phyloP scores from a whole-genome alignment of 1,140 invertebrate genomes.

The Drosophila insularis region DNA sequence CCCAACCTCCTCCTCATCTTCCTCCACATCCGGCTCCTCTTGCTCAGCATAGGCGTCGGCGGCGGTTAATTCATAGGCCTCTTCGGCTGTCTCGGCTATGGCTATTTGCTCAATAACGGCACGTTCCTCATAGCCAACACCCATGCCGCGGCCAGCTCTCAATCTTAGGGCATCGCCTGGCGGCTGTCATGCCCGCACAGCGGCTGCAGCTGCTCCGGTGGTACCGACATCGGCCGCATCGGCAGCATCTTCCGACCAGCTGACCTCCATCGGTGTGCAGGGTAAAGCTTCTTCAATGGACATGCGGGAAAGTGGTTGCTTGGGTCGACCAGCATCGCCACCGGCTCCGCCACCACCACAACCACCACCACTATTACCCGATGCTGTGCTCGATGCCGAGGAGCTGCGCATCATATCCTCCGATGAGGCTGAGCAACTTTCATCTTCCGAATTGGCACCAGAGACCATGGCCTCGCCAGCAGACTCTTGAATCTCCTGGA shows the following conservation, averaged over 20 bases:
- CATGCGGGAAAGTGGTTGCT: conserved; percentile 65
- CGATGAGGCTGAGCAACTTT: conserved; percentile 83
- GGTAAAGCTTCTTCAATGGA: conserved; percentile 76
- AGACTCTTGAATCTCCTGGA: conserved; percentile 85
- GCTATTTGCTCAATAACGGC: conserved; percentile 60
- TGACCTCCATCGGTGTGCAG: conserved; percentile 83
- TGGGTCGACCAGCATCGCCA: conserved; percentile 15
- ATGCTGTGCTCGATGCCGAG: conserved; percentile 62
- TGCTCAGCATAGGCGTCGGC: conserved; percentile 43
- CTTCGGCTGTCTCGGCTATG: conserved; percentile 66
- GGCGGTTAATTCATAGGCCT: conserved; percentile 61
- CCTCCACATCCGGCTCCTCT: conserved; percentile 52
- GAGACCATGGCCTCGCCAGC: conserved; percentile 86
- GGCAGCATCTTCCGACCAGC: conserved; percentile 82
- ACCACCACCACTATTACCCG: conserved; percentile 25
- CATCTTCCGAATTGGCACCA: conserved; percentile 84
- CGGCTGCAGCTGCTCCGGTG: conserved; percentile 12
- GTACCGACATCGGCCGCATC: conserved; percentile 43
- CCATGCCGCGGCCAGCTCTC: conserved; percentile 5
- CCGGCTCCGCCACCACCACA: no score
- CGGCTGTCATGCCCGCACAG: conserved; percentile 63
- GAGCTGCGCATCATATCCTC: conserved; percentile 75
- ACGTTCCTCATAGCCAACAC: conserved; percentile 54
- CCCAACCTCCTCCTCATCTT: conserved; percentile 19
- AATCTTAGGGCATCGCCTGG: not conserved